Conservation (phyloP, 2,888 invertebrate species). For the Teleogryllus oceanicus region DNA sequence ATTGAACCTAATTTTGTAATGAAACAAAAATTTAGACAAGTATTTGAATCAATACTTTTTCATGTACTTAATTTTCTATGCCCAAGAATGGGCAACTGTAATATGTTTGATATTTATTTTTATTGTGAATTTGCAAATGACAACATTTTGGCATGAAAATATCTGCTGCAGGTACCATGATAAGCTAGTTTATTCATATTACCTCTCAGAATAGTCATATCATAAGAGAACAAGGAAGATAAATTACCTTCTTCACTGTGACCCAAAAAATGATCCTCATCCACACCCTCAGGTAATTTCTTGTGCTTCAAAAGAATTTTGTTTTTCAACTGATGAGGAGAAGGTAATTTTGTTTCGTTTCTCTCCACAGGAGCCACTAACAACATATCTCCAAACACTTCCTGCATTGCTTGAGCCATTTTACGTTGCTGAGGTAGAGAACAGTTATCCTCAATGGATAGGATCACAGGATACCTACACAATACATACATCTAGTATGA, state of each 20-base stretch:
- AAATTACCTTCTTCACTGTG: conserved; percentile 57
- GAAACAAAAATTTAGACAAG: no score
- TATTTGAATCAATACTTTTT: no score
- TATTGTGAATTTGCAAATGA: no score
- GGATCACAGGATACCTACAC: conserved; percentile 71
- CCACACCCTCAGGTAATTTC: conserved; percentile 85
- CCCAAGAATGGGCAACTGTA: no score
- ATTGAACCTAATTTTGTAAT: no score
- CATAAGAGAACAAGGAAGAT: no score
- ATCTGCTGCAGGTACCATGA: no score
- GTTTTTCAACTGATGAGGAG: conserved; percentile 72
- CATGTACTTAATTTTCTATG: no score
- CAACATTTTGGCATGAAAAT: no score
- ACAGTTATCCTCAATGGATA: conserved; percentile 91
- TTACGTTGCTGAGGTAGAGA: conserved; percentile 82
- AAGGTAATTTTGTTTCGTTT: conserved; percentile 74
- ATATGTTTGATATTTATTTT: no score
- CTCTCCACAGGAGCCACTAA: conserved; percentile 73
- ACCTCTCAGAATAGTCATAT: no score
- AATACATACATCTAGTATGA: conserved; percentile 18
- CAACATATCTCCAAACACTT: conserved; percentile 83
- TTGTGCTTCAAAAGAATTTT: conserved; percentile 87
- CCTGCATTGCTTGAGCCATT: conserved; percentile 80
- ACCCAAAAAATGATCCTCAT: conserved; percentile 62
- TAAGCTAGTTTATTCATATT: no score